A percentile compares a stretch with the other conserved stretches of the same genome.
These are phyloP conservation scores for Andrena minutula DNA, from an alignment of 2,888 invertebrate species.

Conservation along the genomic window DNA sequence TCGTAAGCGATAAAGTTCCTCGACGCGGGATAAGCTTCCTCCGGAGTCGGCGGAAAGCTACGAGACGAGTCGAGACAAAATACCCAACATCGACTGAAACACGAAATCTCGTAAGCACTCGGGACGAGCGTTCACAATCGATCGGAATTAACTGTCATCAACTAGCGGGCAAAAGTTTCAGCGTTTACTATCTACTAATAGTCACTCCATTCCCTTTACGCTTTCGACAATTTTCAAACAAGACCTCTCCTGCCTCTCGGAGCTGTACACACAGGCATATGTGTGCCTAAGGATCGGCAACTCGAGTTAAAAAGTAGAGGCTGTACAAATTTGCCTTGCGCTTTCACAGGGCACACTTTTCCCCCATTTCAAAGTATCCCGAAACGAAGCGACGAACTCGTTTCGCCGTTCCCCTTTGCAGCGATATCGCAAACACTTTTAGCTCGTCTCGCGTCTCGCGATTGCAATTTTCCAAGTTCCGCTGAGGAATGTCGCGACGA, in stretches of 20 bases:
- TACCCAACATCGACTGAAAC: too few relatives aligned
- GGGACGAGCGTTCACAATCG: too few relatives aligned
- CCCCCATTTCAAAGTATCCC: neutral
- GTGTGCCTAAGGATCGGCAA: slow-evolving; percentile 7
- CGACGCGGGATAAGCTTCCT: too few relatives aligned
- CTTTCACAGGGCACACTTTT: neutral
- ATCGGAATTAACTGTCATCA: neutral
- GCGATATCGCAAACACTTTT: slow-evolving; percentile 16
- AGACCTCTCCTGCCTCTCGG: neutral
- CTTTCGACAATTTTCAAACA: neutral
- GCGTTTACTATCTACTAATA: neutral
- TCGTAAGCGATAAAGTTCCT: too few relatives aligned
- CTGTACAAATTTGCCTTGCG: slow-evolving; percentile 2
- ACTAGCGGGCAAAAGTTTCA: neutral
- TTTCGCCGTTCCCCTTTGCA: neutral
- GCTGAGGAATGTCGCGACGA: neutral
- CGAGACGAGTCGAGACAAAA: too few relatives aligned
- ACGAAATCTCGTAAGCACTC: too few relatives aligned
- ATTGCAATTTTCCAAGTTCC: neutral
- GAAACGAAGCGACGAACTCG: slow-evolving; percentile 6
- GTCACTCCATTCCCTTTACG: neutral
- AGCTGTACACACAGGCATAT: neutral
- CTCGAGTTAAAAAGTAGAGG: slow-evolving; percentile 17
- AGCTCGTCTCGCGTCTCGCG: neutral
- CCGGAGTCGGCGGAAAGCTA: too few relatives aligned